Base-by-base conservation (phyloP, 2,888 invertebrate species). In the Alsophila aescularia region DNA sequence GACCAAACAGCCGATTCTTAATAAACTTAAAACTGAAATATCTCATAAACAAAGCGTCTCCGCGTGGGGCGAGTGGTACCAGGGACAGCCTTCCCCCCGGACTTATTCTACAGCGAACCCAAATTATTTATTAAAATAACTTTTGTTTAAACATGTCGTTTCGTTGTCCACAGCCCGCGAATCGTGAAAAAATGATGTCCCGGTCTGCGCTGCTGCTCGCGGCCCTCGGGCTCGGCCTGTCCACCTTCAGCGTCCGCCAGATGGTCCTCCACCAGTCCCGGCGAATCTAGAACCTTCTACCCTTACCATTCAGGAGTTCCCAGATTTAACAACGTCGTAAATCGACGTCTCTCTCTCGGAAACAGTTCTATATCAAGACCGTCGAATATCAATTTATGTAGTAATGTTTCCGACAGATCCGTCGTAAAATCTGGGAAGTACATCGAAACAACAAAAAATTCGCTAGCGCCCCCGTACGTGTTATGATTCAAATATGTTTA, bases 201-300 rank as follows among this genome's bases (percentile, higher is more conserved):
- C 85, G 93, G 63, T 93, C 94, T 0, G 94, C 94, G 13, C 72
- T 93, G 39, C 80, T 92, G 50, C 81, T 94, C 55, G 94, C 94
- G 5, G 89, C 93, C 6, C 77, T 93, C 50, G 94, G 94, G 41
- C 88, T 94, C 15, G 93, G 93, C 14, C 78, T 94, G 0, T 94
- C 94, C 57, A 93, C 93, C 36, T 94, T 93, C 82, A 93, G 94
- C 83, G 89, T 94, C 45, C 93, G 93, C 70, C 94, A 94, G 70
- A 92, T 94, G 92, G 81, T 93, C 68, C 77, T 92, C 59, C 86
- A 78, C 71, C 92, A 92, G 63, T 76, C 85, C 63, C 82, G 88
- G 69, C 75, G 90, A 70, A 73, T 90, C 75, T 66, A 68, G 65
- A 63, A 58, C 54, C 27, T 54, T 52, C 64, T 56, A 64, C 50